Evolutionary conservation across 2,888 invertebrate species (phyloP).

Genomic region (Perizoma affinitatum): DNA sequence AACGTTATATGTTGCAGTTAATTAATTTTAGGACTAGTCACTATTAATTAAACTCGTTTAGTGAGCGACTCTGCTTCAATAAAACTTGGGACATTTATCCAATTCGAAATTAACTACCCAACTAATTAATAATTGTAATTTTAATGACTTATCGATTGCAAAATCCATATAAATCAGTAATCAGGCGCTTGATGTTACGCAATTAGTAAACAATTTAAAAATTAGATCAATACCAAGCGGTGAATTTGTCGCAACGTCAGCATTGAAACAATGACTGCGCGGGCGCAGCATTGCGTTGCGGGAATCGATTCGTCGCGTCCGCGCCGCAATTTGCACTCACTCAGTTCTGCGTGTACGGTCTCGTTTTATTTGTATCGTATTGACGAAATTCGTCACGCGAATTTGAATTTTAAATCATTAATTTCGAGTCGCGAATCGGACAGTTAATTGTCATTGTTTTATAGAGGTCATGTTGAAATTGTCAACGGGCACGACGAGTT

Average conservation of each 20-base stretch:
- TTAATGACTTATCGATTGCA: slow-evolving; percentile 31
- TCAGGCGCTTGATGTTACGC: slow-evolving; percentile 46
- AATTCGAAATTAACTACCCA: slow-evolving; percentile 22
- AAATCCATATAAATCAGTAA: slow-evolving; percentile 34
- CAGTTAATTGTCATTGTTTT: slow-evolving; percentile 71
- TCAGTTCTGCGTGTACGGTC: slow-evolving; percentile 60
- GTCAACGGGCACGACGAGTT: slow-evolving; percentile 61
- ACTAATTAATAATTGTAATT: slow-evolving; percentile 31
- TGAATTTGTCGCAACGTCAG: slow-evolving; percentile 63
- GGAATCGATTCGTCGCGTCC: slow-evolving; percentile 76
- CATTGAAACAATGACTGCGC: slow-evolving; percentile 57
- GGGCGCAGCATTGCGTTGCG: slow-evolving; percentile 53
- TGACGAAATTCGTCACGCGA: slow-evolving; percentile 51
- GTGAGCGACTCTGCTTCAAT: slow-evolving; percentile 12
- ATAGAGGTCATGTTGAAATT: slow-evolving; percentile 70
- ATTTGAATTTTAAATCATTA: slow-evolving; percentile 55
- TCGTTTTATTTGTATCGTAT: slow-evolving; percentile 59
- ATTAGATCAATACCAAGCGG: slow-evolving; percentile 67
- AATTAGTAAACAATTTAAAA: slow-evolving; percentile 60
- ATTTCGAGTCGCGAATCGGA: slow-evolving; percentile 54
- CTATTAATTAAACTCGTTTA: slow-evolving; percentile 21
- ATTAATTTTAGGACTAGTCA: slow-evolving; percentile 31
- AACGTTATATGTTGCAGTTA: slow-evolving; percentile 28
- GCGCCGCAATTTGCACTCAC: slow-evolving; percentile 60
- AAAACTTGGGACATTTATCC: slow-evolving; percentile 23